Conservation (phyloP, 2,797 vertebrate species). For the Pangasius djambal region DNA sequence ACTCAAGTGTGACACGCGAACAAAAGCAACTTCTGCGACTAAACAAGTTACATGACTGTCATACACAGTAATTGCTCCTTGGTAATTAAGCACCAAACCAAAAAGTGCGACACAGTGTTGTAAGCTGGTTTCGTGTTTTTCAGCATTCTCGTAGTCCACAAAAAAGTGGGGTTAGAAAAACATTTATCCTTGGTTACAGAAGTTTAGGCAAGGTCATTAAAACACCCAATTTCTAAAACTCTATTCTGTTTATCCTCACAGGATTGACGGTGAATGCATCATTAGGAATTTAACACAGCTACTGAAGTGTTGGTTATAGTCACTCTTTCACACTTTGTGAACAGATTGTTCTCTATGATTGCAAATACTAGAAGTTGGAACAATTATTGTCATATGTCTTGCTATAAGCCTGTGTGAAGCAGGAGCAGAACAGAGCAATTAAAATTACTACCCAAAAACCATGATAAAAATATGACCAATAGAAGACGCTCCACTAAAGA, state of each 20-base stretch:
- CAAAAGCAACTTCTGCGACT: neutral
- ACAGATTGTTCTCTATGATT: neutral
- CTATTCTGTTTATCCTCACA: neutral
- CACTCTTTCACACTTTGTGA: neutral
- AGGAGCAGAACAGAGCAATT: neutral
- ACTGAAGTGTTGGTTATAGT: neutral
- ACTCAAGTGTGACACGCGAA: neutral
- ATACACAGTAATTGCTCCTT: neutral
- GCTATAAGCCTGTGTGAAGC: neutral
- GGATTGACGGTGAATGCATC: too few species aligned
- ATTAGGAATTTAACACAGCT: neutral
- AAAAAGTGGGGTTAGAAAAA: too few species aligned
- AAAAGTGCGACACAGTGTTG: neutral
- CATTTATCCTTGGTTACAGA: too few species aligned
- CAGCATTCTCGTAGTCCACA: too few species aligned
- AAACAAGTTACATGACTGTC: neutral
- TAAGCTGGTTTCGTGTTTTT: too few species aligned
- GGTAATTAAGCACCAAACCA: neutral
- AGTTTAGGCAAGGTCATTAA: too few species aligned
- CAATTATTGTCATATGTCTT: neutral
- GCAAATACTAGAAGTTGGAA: neutral
- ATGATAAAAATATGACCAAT: neutral
- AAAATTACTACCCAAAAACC: neutral
- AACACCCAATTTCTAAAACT: too few species aligned
- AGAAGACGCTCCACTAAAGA: neutral